phyloP scores from a whole-genome alignment of 1,140 invertebrate genomes.

The Coenobita brevimanus region DNA sequence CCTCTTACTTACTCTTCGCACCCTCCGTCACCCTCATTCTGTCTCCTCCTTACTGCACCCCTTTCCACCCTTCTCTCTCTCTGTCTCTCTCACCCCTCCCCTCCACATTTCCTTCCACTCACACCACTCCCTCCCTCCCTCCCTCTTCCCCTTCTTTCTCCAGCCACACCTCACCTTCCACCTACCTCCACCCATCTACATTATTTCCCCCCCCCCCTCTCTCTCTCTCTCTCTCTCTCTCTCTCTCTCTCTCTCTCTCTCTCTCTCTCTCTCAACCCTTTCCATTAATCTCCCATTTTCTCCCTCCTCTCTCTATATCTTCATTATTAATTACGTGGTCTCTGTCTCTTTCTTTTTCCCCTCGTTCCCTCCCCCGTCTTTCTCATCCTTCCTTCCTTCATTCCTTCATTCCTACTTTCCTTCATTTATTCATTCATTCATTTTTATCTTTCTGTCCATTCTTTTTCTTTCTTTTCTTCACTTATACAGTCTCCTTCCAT shows the following conservation, averaged over 20 bases:
- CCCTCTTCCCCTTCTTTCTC: not conserved
- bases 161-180: not conserved
- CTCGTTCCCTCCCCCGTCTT: not conserved
- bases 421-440: not conserved
- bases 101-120: not conserved
- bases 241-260: not conserved
- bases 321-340: too few relatives aligned
- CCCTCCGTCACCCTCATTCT: too few relatives aligned
- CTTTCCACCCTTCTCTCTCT: constrained; percentile 9
- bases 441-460: not conserved
- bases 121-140: not conserved
- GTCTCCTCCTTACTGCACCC: not conserved
- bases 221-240: not conserved
- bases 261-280: not conserved
- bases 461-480: not conserved
- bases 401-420: not conserved
- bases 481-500: not conserved
- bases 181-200: not conserved
- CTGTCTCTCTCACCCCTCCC: not conserved
- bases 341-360: not conserved
- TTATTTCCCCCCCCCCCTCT: not conserved
- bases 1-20: too few relatives aligned
- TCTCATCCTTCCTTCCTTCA: not conserved
- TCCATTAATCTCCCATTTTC: not conserved
- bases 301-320: not conserved